Conservation (phyloP, 2,113 vertebrate species). For the Aplodontia rufa region DNA sequence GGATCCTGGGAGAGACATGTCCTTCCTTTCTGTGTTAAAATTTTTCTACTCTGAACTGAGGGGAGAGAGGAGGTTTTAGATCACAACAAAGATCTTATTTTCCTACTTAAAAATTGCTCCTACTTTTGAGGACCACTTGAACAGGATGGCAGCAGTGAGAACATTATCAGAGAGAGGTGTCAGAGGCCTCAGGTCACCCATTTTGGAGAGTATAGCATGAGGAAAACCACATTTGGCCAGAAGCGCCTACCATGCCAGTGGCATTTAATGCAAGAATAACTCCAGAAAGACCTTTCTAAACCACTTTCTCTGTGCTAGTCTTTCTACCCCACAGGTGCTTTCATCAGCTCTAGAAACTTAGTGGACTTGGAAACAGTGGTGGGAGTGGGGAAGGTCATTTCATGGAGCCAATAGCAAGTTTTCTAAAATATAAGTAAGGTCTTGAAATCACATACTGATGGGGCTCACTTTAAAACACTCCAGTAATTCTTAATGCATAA, state of each 20-base stretch:
- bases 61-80: not conserved
- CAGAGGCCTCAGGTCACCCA: not conserved
- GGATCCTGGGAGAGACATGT: not conserved
- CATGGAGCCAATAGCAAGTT: not conserved
- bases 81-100: not conserved
- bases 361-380: not conserved
- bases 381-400: not conserved
- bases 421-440: not conserved
- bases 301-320: not conserved
- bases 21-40: not conserved
- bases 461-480: not conserved
- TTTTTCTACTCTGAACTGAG: not conserved
- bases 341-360: not conserved
- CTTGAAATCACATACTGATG: not conserved
- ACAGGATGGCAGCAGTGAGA: not conserved
- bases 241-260: not conserved
- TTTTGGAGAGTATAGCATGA: fast-evolving
- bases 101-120: not conserved
- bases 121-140: not conserved
- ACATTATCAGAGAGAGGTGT: not conserved
- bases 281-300: not conserved
- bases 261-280: not conserved
- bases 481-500: not conserved
- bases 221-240: not conserved
- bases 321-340: not conserved